Percentiles rank a stretch among this genome's conserved stretches.
These are phyloP conservation scores for Hozukius guyotensis DNA, from an alignment of 2,797 vertebrate species.

Conservation along the genomic window DNA sequence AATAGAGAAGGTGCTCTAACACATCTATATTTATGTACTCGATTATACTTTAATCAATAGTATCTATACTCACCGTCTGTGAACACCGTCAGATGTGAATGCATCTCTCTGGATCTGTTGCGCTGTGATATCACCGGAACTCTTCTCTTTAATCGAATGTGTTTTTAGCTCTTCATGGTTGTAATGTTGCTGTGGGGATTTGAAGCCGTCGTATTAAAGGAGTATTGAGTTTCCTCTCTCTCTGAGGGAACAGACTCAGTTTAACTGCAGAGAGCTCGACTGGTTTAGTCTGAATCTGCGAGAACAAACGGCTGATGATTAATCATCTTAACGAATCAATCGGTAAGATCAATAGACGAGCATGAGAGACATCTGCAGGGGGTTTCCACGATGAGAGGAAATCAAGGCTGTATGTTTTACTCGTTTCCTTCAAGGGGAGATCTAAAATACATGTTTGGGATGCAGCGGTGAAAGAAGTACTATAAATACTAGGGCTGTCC, in stretches of 20 bases:
- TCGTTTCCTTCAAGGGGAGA: not conserved
- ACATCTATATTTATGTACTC: not conserved
- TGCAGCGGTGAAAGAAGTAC: not conserved
- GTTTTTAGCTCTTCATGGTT: slow-evolving; percentile 11
- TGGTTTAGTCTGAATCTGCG: not conserved
- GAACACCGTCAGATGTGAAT: not conserved
- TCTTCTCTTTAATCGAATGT: slow-evolving; percentile 23
- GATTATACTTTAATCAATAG: not conserved
- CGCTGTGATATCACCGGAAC: not conserved
- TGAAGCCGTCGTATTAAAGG: not conserved
- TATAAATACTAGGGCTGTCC: not conserved
- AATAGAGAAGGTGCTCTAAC: too few species aligned
- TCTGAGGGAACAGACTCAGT: not conserved
- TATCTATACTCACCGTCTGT: too few species aligned
- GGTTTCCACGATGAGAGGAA: slow-evolving; percentile 2
- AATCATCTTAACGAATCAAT: slow-evolving; percentile 35
- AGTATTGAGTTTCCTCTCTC: slow-evolving; percentile 24
- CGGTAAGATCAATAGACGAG: slow-evolving; percentile 2
- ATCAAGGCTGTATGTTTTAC: slow-evolving; percentile 11
- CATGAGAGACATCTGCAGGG: not conserved
- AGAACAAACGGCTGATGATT: slow-evolving; percentile 12
- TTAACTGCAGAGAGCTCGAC: too few species aligned
- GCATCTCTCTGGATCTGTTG: slow-evolving; percentile 2
- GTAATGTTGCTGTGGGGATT: slow-evolving; percentile 35
- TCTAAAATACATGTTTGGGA: not conserved